Evolutionary conservation across 2,113 vertebrate species (phyloP).

Genomic region (Laterallus jamaicensis): DNA sequence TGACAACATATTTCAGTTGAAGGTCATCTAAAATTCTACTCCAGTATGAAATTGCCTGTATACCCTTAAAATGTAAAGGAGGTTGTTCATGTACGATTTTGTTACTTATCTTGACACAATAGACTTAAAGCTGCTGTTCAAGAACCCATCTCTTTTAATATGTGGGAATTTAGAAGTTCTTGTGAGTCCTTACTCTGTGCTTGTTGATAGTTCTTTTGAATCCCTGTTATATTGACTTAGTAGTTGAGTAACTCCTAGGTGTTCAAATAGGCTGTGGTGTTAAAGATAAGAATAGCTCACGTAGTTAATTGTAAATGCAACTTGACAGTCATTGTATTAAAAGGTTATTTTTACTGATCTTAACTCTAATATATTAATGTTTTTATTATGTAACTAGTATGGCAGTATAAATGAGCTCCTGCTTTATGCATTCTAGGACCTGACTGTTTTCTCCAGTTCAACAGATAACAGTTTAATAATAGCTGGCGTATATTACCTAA

Average conservation of each 20-base stretch:
- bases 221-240: neutral
- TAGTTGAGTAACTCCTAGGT: neutral
- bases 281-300: neutral
- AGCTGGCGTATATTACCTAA: neutral
- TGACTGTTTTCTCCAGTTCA: neutral
- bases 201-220: neutral
- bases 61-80: neutral
- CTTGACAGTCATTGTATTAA: neutral
- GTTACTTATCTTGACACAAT: neutral
- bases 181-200: neutral
- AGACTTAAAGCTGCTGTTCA: neutral
- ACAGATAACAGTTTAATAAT: neutral
- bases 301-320: neutral
- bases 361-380: neutral
- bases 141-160: neutral
- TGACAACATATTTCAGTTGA: neutral
- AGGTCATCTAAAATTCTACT: neutral
- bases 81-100: neutral
- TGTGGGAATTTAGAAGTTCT: neutral
- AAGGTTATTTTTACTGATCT: neutral
- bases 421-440: neutral
- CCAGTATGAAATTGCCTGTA: neutral
- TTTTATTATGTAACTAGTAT: neutral
- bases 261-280: neutral
- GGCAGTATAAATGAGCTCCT: neutral